Base-by-base conservation (phyloP, 30 jellyfish, hydroid and myxozoan genomes). In the Clytia hemisphaerica region DNA sequence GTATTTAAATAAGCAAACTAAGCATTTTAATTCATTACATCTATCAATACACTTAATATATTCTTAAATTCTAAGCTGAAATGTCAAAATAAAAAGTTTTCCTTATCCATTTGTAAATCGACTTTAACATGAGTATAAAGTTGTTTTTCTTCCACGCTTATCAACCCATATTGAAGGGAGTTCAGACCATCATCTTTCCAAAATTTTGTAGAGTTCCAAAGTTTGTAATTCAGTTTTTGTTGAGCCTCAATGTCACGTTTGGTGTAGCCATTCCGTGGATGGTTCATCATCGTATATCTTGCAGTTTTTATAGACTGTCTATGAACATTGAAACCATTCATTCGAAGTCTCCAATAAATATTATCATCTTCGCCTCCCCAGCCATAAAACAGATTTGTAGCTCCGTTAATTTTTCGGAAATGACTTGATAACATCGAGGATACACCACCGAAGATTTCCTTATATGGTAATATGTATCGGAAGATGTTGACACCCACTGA, bases 401-500 rank as follows among this genome's bases (percentile, higher is more conserved):
- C 58, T 0, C 84, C 84, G 44, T 73, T 73, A 18, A 73, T 31
- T 29, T 59, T 44, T 37, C 32, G 27, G 3, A 73, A 73, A 37
- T 73, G 75, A 7, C 18, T 38, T 9, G n/a, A 6, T 7, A 15
- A 42, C 22, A 73, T 32, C 82, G 46, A 37, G 28, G n/a, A 66
- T 7, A 61, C 69, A 3, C 84, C 84, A 6, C 84, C 84, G 59
- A 73, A 73, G 9, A 73, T 33, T 0, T 83, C 55, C 14, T 34
- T 38, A 54, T 80, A 80, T 3, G 84, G 71, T 3, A 88, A 69
- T 32, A 79, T 58, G 22, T 74, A 74, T n/a, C 71, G 18, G 37
- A 91, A 79, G 37, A 64, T 88, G 38, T 88, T 93, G 61, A 88
- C 85, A 10, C 93, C 97, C 26, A 70, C 97, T 24, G 97, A 80